Evolutionary conservation across 1,140 invertebrate genomes (phyloP).

Genomic region (Asobara japonica): DNA sequence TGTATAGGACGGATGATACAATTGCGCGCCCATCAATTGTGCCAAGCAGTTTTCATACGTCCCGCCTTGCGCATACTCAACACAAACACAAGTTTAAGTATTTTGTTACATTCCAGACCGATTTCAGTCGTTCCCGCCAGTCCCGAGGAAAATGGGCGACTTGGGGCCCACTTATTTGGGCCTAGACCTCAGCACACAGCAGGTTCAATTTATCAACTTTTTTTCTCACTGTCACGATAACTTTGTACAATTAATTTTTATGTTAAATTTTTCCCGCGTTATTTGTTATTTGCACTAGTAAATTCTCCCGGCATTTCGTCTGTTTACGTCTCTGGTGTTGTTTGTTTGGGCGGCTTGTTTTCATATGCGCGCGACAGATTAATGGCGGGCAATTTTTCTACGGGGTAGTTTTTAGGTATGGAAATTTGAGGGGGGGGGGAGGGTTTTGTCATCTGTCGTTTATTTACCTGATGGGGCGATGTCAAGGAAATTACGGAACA

Average conservation of each 20-base stretch:
- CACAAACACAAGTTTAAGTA: background rate
- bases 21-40: background rate
- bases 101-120: background rate
- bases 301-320: too few relatives aligned
- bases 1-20: background rate
- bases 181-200: constrained; percentile 84
- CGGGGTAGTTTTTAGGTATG: too few relatives aligned
- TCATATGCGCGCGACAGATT: too few relatives aligned
- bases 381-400: too few relatives aligned
- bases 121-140: constrained; percentile 35
- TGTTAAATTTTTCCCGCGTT: background rate
- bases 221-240: constrained; percentile 16
- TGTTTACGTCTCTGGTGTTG: too few relatives aligned
- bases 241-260: background rate
- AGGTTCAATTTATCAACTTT: constrained; percentile 67
- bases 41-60: background rate
- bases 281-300: too few relatives aligned
- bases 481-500: background rate
- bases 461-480: background rate
- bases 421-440: background rate
- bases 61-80: background rate
- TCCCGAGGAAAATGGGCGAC: constrained; percentile 44
- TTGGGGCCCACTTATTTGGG: constrained; percentile 71
- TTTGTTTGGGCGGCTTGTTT: too few relatives aligned
- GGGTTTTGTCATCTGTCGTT: background rate